Percentiles rank a stretch among this genome's conserved stretches.
These are phyloP conservation scores for Beaufortia kweichowensis DNA, from an alignment of 2,113 vertebrate species.

Conservation along the genomic window DNA sequence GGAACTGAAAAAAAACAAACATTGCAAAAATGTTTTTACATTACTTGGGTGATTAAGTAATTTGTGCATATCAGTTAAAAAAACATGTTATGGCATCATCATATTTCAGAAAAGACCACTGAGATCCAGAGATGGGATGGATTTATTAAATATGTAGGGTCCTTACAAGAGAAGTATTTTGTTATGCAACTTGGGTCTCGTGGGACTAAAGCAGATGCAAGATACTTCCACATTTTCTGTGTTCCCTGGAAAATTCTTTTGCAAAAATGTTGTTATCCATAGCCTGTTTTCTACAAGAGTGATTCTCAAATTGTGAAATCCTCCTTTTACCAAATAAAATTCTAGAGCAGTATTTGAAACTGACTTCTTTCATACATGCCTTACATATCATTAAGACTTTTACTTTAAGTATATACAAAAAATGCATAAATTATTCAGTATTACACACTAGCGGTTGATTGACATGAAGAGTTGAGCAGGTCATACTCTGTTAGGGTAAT, in stretches of 20 bases:
- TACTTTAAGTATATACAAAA: not conserved
- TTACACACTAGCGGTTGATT: conserved; percentile 24
- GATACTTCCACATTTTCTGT: not conserved
- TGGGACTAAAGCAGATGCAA: not conserved
- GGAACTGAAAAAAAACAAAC: conserved; percentile 80
- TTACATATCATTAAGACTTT: too few relatives aligned
- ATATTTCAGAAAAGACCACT: too few relatives aligned
- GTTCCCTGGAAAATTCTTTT: not conserved
- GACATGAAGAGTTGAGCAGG: conserved; percentile 28
- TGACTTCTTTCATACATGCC: too few relatives aligned
- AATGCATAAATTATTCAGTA: conserved; percentile 19
- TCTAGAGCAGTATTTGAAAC: too few relatives aligned
- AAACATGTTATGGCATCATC: not conserved
- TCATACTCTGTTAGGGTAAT: conserved; percentile 18
- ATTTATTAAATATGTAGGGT: not conserved
- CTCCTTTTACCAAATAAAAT: not conserved
- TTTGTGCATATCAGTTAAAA: too few relatives aligned
- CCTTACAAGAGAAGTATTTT: not conserved
- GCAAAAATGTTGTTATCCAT: conserved; percentile 6
- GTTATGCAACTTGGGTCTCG: not conserved
- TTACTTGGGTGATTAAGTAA: not conserved
- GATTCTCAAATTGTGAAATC: too few relatives aligned
- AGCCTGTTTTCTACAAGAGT: not conserved
- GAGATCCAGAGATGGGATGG: not conserved
- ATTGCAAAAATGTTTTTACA: too few relatives aligned